phyloP scores from a whole-genome alignment of 2,888 invertebrate species.

The Tyria jacobaeae region DNA sequence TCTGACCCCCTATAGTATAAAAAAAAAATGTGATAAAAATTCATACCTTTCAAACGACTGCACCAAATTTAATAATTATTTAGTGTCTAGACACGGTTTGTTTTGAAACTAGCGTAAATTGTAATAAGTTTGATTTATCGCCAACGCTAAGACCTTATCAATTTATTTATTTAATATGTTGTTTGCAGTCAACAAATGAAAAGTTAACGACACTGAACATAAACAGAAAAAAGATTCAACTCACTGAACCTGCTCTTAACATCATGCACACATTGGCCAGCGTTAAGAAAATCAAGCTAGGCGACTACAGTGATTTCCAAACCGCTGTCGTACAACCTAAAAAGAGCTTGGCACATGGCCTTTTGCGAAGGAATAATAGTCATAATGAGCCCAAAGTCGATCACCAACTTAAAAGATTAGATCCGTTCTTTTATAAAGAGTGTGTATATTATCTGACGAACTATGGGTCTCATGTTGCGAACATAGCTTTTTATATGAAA shows the following conservation, averaged over 20 bases:
- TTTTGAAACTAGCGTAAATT: too few relatives aligned
- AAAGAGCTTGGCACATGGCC: slow-evolving; percentile 77
- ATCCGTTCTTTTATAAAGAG: slow-evolving; percentile 90
- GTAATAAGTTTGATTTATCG: too few relatives aligned
- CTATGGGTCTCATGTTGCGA: slow-evolving; percentile 92
- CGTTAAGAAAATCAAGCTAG: slow-evolving; percentile 85
- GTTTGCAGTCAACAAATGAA: slow-evolving; percentile 76
- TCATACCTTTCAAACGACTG: too few relatives aligned
- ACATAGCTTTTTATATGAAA: slow-evolving; percentile 91
- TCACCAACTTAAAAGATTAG: slow-evolving; percentile 72
- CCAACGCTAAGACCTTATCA: neutral
- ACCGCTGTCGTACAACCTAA: slow-evolving; percentile 71
- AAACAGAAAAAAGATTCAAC: slow-evolving; percentile 78
- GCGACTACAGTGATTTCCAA: slow-evolving; percentile 85
- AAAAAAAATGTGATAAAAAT: too few relatives aligned
- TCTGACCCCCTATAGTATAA: too few relatives aligned
- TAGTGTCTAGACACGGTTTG: too few relatives aligned
- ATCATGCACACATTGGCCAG: slow-evolving; percentile 87
- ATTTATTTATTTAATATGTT: neutral
- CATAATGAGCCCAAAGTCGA: slow-evolving; percentile 71
- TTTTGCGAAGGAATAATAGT: slow-evolving; percentile 74
- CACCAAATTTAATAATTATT: too few relatives aligned
- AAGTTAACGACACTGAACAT: slow-evolving; percentile 76
- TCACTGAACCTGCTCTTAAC: slow-evolving; percentile 87
- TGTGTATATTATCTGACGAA: slow-evolving; percentile 93